Conservation (phyloP, 2,113 vertebrate genomes). For the Phylloscopus whistleri region DNA sequence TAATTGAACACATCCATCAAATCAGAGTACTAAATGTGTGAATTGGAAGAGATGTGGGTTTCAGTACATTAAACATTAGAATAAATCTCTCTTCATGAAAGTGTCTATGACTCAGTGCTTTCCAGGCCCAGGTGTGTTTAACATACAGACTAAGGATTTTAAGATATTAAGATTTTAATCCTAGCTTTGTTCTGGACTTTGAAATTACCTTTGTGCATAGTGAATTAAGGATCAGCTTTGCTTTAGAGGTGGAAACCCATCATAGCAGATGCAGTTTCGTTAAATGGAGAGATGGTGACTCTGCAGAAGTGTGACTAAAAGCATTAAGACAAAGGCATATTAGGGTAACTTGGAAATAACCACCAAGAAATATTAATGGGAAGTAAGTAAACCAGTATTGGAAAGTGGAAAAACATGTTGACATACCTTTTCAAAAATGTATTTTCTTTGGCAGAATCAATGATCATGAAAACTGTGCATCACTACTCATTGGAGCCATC, state of each 20-base stretch:
- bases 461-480: constrained; percentile 90
- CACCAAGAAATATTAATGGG: background rate
- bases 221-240: background rate
- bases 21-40: background rate
- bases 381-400: background rate
- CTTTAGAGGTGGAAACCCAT: background rate
- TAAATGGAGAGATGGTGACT: background rate
- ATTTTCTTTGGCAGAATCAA: constrained; percentile 80
- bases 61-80: background rate
- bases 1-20: background rate
- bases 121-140: background rate
- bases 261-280: background rate
- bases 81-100: background rate
- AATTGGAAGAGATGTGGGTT: background rate
- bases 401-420: background rate
- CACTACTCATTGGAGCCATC: constrained; percentile 88
- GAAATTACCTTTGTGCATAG: background rate
- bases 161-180: background rate
- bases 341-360: background rate
- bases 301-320: background rate
- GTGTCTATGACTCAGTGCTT: background rate
- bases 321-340: background rate
- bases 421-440: background rate
- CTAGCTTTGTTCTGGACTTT: background rate
- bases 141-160: background rate